Conservation (phyloP, 92 coral and sea anemone species). For the Epizoanthus fatuus region DNA sequence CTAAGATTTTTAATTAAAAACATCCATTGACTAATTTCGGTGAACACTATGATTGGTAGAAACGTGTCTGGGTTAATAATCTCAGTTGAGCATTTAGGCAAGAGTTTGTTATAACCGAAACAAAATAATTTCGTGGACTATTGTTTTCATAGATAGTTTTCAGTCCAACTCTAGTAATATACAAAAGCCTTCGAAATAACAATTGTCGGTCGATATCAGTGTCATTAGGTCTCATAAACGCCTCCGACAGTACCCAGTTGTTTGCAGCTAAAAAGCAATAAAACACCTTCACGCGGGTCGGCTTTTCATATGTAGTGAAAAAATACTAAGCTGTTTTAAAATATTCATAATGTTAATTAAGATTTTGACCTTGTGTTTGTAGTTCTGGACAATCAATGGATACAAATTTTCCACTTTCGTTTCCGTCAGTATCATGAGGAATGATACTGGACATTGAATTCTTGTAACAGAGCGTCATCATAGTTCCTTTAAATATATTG, state of each 20-base stretch:
- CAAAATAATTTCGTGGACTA: background rate
- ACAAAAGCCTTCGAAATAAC: background rate
- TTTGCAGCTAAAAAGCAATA: background rate
- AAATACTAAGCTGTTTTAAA: too few species aligned
- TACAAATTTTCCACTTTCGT: too few species aligned
- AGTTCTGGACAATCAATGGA: too few species aligned
- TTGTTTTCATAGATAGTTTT: background rate
- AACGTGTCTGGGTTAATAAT: background rate
- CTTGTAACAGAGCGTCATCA: too few species aligned
- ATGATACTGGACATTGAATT: too few species aligned
- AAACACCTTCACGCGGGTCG: background rate
- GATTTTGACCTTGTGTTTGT: too few species aligned
- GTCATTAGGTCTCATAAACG: background rate
- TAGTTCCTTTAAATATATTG: too few species aligned
- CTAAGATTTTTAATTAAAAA: constrained; percentile 19
- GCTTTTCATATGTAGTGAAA: background rate
- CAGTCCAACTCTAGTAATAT: background rate
- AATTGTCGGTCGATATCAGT: too few species aligned
- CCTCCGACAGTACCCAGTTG: background rate
- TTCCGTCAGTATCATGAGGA: too few species aligned
- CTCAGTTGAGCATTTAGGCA: constrained; percentile 4
- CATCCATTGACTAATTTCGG: background rate
- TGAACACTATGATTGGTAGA: background rate
- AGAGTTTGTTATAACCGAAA: background rate
- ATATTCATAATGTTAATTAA: too few species aligned